Evolutionary conservation across 2,797 vertebrate species (phyloP).

Genomic region (Pantherophis vulpinus): DNA sequence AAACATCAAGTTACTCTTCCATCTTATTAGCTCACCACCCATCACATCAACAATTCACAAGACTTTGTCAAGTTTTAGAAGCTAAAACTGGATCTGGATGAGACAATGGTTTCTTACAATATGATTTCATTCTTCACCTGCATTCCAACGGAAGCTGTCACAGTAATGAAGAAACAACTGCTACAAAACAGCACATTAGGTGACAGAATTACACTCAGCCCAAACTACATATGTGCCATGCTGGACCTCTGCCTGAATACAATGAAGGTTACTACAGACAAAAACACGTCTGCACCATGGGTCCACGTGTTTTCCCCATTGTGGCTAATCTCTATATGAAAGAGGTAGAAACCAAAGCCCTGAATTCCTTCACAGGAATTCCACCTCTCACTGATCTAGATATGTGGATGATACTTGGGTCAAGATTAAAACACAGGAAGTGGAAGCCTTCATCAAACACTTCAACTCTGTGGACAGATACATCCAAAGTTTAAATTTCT

Average conservation of each 20-base stretch:
- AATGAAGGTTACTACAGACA: neutral
- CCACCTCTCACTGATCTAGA: too few species aligned
- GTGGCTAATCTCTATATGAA: neutral
- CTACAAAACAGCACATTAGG: neutral
- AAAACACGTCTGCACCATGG: neutral
- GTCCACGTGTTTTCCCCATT: neutral
- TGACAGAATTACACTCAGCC: neutral
- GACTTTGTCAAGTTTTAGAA: neutral
- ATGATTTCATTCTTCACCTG: too few species aligned
- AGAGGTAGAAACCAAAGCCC: neutral
- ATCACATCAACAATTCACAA: neutral
- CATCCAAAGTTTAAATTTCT: neutral
- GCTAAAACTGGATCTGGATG: neutral
- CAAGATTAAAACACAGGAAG: neutral
- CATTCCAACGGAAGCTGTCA: too few species aligned
- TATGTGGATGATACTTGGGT: neutral
- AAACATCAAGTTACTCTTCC: neutral
- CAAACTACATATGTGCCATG: neutral
- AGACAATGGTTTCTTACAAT: neutral
- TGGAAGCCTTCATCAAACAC: neutral
- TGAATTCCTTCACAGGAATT: neutral
- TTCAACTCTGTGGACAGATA: neutral
- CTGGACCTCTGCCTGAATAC: neutral
- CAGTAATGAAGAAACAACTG: neutral
- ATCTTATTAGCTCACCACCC: neutral